Evolutionary conservation across 2,888 invertebrate species (phyloP), one percentile per base, ranked within the genome.

Genomic region (Leptopterna dolabrata): DNA sequence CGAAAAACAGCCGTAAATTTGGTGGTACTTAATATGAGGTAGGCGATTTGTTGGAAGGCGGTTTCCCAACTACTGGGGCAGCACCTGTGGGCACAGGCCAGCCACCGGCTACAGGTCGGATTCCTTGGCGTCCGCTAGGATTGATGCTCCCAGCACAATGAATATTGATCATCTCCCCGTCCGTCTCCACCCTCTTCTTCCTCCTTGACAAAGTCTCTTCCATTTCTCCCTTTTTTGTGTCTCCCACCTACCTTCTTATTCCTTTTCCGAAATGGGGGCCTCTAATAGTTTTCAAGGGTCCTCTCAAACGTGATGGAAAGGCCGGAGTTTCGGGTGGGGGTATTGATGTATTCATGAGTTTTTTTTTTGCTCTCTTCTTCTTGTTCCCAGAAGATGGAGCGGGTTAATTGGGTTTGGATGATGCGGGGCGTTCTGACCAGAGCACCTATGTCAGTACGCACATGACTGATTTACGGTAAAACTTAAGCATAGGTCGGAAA

Each of bases 281-380:
- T 55, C 55, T 51, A 29, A 30, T 81, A 41, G 41, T 45, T 45
- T 78, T 19, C 78, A 43, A 45, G 45, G 45, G 78, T 27, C 78
- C 45, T 45, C 78, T 24, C 73, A 41, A 19, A 41, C 73, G 30
- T 73, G 73, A 41, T 73, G 30, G 36, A 16, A 19, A 73, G 41
- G 19, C 73, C 71, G 9, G 78, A 27, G n/a, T 27, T 16, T 29
- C 1, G 45, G 45, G 30, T 16, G 55, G 30, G 55, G 81, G 29
- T 81, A 81, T 81, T 81, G 81, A 81, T 81, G 81, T 81, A 81
- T 81, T 81, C 81, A 55, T 47, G 81, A 81, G 81, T 81, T 81
- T 81, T 81, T 81, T 27, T 71, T 71, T n/a, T n/a, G n/a, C n/a
- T 55, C 30, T 27, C 51, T 27, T 27, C 4, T 55, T 41, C 47